phyloP scores from a whole-genome alignment of 2,113 vertebrate species.

The Otolemur garnettii region DNA sequence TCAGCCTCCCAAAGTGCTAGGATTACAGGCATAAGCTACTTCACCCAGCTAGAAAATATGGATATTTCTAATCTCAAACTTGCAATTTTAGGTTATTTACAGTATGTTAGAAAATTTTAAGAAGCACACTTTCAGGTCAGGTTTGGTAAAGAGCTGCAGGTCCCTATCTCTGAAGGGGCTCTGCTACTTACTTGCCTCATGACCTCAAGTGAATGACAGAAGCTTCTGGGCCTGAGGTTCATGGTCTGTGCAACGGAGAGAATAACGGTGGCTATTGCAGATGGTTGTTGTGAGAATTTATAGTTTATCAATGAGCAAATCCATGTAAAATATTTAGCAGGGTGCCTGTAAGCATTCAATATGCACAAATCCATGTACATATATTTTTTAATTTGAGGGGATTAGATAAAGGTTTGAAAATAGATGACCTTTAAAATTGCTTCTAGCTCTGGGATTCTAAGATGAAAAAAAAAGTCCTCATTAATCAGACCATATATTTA shows the following conservation, averaged over 20 bases:
- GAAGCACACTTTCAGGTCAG: neutral
- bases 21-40: no score
- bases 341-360: neutral
- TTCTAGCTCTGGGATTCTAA: slow-evolving; percentile 57
- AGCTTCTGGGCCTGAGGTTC: neutral
- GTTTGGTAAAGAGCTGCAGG: neutral
- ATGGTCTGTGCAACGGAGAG: neutral
- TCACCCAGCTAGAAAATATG: neutral
- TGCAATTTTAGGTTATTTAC: slow-evolving; percentile 7
- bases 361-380: neutral
- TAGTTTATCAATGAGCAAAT: neutral
- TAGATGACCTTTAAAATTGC: slow-evolving; percentile 70
- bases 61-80: slow-evolving; percentile 15
- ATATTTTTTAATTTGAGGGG: slow-evolving; percentile 60
- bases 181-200: neutral
- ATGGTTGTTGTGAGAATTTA: neutral
- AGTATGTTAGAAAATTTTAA: neutral
- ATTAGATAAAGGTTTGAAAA: slow-evolving; percentile 61
- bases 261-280: neutral
- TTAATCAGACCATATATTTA: slow-evolving; percentile 67
- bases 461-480: slow-evolving; percentile 57
- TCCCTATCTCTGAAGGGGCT: neutral
- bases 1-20: no score
- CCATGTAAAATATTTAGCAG: neutral
- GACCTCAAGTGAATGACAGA: neutral